Evolutionary conservation across 1,140 invertebrate genomes (phyloP).

Genomic region (Sweltsa coloradensis): DNA sequence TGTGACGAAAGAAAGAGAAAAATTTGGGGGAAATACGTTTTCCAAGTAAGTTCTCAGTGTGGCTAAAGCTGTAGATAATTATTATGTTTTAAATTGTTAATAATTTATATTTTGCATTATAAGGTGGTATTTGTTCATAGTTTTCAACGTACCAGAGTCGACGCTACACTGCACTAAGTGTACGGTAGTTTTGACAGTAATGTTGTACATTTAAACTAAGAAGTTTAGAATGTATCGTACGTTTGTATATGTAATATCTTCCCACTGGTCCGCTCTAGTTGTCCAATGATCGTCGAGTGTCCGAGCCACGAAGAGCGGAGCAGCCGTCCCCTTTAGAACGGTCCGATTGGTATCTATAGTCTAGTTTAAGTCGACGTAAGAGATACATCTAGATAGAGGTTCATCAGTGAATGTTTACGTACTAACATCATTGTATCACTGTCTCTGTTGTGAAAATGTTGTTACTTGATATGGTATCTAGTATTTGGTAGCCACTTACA

Average conservation of each 20-base stretch:
- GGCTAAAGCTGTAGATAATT: too few species aligned
- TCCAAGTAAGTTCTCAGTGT: too few species aligned
- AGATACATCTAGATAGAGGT: too few species aligned
- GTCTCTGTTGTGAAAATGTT: too few species aligned
- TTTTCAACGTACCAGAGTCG: background rate
- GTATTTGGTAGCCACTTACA: too few species aligned
- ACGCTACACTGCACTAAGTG: background rate
- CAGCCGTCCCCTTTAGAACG: constrained; percentile 8
- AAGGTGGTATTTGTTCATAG: background rate
- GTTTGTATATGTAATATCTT: constrained; percentile 4
- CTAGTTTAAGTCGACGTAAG: too few species aligned
- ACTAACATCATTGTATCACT: too few species aligned
- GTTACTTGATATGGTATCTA: too few species aligned
- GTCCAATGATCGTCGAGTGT: constrained; percentile 3
- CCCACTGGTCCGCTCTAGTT: constrained; percentile 10
- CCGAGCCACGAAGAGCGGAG: constrained; percentile 9
- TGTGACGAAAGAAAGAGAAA: too few species aligned
- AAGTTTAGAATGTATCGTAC: background rate
- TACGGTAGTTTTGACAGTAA: background rate
- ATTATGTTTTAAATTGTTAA: background rate
- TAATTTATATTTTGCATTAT: background rate
- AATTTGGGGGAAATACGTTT: too few species aligned
- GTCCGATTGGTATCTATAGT: too few species aligned
- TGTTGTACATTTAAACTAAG: background rate
- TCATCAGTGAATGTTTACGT: too few species aligned